Base-by-base conservation (phyloP, 2,797 vertebrate species). In the Leptodactylus fallax region DNA sequence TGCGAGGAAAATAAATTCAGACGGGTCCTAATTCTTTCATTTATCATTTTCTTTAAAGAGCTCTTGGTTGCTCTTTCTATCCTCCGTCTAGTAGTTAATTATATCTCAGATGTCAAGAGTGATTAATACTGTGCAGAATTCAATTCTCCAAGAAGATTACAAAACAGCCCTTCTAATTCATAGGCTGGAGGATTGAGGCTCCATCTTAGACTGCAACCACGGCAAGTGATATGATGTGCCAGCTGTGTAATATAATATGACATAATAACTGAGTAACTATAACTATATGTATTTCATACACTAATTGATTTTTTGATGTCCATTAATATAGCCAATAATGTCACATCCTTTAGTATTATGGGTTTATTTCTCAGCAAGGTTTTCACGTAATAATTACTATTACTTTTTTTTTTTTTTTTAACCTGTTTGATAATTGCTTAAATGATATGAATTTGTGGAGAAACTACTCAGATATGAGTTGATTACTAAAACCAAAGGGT, bases 91-190 rank as follows among this genome's bases (percentile, higher is more conserved):
- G 67, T 83, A 88, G 83, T 85, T 88, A 85, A 88, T 88, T 88
- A 88, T 85, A 80, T 69, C 82, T 85, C 77, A 63, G 63, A 88
- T 88, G 87, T 88, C 87, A 88, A 88, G 76, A 85, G 65, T 88
- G 87, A 88, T 88, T 88, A 88, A 85, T 88, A 45, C 13, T n/a
- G 61, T 65, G n/a, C 87, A 61, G 55, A 72, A 85, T 80, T 85
- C 53, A 71, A 51, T 72, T 85, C 83, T 87, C 80, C 53, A 9
- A 61, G 63, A 63, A 61, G 74, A 84, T 88, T 82, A 74, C 45
- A 81, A 74, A 81, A 49, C 85, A 74, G 80, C 61, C 58, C 47
- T 56, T 51, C 25, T 76, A 9, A 25, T 67, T 77, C 47, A 65
- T 65, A 27, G 56, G 36, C 21, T 79, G 49, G 45, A 63, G 56